A percentile compares a stretch with the other conserved stretches of the same genome.
Evolutionary conservation across 2,113 vertebrate species (phyloP).

Genomic region (Prolemur simus): DNA sequence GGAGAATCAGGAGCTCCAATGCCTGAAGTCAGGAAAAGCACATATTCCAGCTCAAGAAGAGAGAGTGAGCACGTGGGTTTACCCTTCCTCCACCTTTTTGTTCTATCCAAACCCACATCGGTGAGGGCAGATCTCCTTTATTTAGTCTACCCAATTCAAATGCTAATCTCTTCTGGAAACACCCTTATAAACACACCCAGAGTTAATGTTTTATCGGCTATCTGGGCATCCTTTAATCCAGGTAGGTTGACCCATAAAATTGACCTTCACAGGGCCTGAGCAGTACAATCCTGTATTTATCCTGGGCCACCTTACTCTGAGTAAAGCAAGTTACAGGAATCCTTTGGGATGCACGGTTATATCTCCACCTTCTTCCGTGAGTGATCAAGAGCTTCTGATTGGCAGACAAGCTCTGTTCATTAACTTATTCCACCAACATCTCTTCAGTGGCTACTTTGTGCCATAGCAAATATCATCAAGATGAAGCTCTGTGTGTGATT

Average conservation of each 20-base stretch:
- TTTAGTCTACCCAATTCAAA: neutral
- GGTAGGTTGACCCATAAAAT: neutral
- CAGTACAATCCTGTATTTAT: neutral
- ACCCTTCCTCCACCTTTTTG: neutral
- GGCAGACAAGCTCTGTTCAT: neutral
- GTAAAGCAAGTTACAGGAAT: neutral
- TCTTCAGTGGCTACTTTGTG: neutral
- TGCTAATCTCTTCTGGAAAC: neutral
- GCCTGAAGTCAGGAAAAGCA: neutral
- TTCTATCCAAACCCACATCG: neutral
- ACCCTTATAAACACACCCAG: neutral
- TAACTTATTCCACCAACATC: neutral
- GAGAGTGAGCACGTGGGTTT: neutral
- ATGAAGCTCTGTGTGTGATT: neutral
- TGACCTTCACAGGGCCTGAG: neutral
- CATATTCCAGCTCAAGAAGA: neutral
- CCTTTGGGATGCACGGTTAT: neutral
- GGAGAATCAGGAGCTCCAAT: neutral
- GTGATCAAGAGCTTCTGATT: neutral
- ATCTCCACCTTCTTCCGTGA: neutral
- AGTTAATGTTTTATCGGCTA: neutral
- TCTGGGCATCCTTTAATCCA: neutral
- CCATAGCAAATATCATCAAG: neutral
- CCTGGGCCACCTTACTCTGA: neutral
- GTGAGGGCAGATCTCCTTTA: neutral